These are phyloP conservation scores for Lepilemur septentrionalis DNA, from an alignment of 2,797 vertebrate species.

Conservation along the genomic window DNA sequence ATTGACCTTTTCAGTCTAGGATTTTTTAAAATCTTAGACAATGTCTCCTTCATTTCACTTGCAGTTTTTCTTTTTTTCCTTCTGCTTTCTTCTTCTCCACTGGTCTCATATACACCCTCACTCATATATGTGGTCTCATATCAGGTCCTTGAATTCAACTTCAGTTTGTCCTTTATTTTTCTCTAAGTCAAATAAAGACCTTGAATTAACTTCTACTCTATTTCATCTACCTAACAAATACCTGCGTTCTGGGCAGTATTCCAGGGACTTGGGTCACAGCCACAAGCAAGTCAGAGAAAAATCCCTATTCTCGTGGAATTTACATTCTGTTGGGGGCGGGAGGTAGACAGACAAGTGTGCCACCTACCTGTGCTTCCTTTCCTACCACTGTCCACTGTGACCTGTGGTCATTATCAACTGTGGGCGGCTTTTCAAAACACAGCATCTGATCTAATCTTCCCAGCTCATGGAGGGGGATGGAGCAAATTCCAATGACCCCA, in stretches of 20 bases:
- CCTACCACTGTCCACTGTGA: neutral
- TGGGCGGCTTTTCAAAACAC: neutral
- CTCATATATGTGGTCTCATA: neutral
- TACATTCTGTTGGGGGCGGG: neutral
- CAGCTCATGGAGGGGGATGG: neutral
- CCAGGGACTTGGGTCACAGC: neutral
- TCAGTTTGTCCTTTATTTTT: neutral
- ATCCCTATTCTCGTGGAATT: neutral
- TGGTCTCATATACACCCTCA: neutral
- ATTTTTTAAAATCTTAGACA: neutral
- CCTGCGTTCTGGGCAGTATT: neutral
- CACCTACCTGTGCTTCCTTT: neutral
- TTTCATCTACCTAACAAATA: neutral
- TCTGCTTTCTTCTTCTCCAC: neutral
- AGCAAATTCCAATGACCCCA: neutral
- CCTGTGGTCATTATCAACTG: neutral
- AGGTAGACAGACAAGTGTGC: neutral
- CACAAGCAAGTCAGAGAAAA: neutral
- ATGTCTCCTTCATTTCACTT: neutral
- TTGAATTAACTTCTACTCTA: neutral
- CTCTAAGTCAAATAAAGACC: constrained; percentile 9
- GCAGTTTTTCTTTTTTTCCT: neutral
- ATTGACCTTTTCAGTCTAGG: constrained; percentile 38
- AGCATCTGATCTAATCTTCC: neutral
- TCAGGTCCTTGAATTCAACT: neutral